Evolutionary conservation across 2,113 vertebrate species (phyloP), one percentile per base, ranked within the genome.

Genomic region (Vimba vimba): DNA sequence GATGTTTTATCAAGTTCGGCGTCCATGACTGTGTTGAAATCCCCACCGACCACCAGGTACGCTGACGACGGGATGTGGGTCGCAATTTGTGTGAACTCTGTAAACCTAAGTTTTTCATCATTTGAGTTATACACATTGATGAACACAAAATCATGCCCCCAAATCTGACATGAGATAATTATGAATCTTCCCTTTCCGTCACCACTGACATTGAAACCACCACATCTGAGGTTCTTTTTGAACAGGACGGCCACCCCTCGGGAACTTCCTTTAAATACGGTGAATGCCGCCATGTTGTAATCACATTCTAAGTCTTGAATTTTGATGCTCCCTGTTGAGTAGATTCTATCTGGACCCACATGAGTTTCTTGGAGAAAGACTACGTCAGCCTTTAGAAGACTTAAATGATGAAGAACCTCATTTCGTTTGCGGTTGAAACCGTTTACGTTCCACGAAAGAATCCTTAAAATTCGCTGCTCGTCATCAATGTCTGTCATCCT

Each of bases 331-430:
- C 82, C 85, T 13, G 86, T 57, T 9, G 79, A 47, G 12, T 64
- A 80, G 59, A 45, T 60, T 73, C 19, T 23, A 69, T 43, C 80
- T 47, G 85, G 83, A 39, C 88, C 85, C 19, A 85, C 25, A 66
- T 87, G 88, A 64, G 88, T 85, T 60, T 89, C 88, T 74, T 89
- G 88, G 19, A 89, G 88, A 79, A 89, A 87, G 4, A 87, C 71
- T 21, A 89, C 73, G 30, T 89, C 88, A 3, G 85, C 85, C 2
- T 82, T 55, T 27, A 87, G 60, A 7, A 76, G 21, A n/a, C 47
- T 85, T 23, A 89, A 47, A 36, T 87, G 62, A n/a, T n/a, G 10
- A 66, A 89, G 21, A n/a, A 87, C 64, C 13, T 64, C 10, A 25
- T 71, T 39, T 10, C 60, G 82, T 60, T 89, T 89, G 12, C 59